Base-by-base conservation (phyloP, 2,888 invertebrate species). In the Drosophila paracracens region DNA sequence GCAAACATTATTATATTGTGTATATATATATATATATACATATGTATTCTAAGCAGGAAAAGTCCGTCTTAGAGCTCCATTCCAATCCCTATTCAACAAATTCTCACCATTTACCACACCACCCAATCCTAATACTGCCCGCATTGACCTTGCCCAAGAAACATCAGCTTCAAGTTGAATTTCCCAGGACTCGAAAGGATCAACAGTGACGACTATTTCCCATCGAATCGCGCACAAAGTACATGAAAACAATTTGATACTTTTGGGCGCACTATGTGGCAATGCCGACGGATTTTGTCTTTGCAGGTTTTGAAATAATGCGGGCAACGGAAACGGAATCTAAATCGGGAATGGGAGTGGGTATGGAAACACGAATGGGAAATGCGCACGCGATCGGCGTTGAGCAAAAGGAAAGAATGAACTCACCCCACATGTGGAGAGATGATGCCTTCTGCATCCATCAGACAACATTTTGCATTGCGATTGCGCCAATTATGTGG, bases 201-300 rank as follows among this genome's bases (percentile, higher is more conserved):
- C 67, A 69, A 63, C 53, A 38, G 38, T 38, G 36, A 56, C 48
- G 40, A 62, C n/a, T 61, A 56, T 75, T 89, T 89, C 90, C 88
- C 90, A 89, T 79, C 66, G 69, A 73, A 80, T 74, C 76, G 54
- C 68, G 54, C 27, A 65, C 46, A 71, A 88, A 87, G 54, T 54
- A 56, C 48, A 66, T 48, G 46, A 79, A 90, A 90, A 89, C 83
- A 79, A 89, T 90, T 89, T 77, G 91, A 90, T 90, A 90, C 91
- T 91, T 90, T 91, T 70, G 70, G 75, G 52, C 83, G 76, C 83
- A 61, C 73, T 82, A 79, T 86, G 86, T 75, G 76, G 83, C 82
- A 73, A 76, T 51, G 46, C 36, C 71, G 66, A 52, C 43, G 80
- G 72, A 69, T 79, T 70, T 70, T 76, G 81, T 66, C 70, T 72